These are phyloP conservation scores for Columba janthina DNA, from an alignment of 2,113 vertebrate genomes.

Conservation along the genomic window DNA sequence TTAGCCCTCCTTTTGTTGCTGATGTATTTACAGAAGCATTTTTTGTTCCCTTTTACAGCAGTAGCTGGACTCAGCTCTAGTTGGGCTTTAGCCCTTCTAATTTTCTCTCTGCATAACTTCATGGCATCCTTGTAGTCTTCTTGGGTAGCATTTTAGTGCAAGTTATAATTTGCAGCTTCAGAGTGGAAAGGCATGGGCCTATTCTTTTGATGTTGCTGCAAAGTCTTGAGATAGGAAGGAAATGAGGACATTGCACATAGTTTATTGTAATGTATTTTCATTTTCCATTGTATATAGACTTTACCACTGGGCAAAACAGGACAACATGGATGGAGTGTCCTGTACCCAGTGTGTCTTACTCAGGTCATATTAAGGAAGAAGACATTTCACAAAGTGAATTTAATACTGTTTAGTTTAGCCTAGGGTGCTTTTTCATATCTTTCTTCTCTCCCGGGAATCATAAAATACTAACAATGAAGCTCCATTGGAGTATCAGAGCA, in stretches of 20 bases:
- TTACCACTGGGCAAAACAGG: background rate
- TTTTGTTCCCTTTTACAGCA: too few relatives aligned
- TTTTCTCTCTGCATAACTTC: too few relatives aligned
- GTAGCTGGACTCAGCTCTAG: too few relatives aligned
- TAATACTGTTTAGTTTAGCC: background rate
- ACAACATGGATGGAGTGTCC: background rate
- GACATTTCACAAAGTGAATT: background rate
- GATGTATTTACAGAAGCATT: too few relatives aligned
- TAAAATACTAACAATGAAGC: background rate
- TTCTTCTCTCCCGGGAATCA: background rate
- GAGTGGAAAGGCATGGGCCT: background rate
- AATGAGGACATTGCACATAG: background rate
- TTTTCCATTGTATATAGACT: background rate
- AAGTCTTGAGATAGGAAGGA: background rate
- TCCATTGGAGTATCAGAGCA: background rate
- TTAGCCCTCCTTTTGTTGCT: too few relatives aligned
- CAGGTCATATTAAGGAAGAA: background rate
- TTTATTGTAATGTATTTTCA: background rate
- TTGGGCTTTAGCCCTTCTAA: too few relatives aligned
- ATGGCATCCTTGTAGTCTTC: too few relatives aligned
- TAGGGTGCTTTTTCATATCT: background rate
- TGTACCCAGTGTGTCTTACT: background rate
- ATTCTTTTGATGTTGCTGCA: background rate
- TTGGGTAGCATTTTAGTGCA: background rate
- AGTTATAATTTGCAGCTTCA: background rate